phyloP scores from a whole-genome alignment of 2,113 vertebrate genomes.

The Chaetodon auriga region DNA sequence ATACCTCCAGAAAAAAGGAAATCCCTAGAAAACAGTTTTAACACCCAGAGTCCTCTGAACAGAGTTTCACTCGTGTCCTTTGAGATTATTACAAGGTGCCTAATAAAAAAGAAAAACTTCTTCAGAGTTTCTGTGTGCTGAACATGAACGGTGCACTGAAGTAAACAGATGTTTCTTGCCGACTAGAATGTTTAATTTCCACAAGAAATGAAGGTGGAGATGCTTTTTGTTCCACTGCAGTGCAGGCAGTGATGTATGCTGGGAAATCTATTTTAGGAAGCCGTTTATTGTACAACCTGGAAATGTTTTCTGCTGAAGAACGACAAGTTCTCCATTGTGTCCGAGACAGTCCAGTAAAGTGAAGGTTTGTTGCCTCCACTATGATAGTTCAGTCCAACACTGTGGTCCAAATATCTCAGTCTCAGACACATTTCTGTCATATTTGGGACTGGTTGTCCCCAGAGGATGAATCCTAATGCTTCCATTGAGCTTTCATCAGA shows the following conservation, averaged over 20 bases:
- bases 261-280: constrained; percentile 1
- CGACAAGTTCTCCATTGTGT: background rate
- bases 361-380: background rate
- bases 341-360: too few relatives aligned
- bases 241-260: background rate
- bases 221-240: background rate
- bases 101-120: background rate
- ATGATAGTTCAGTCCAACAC: background rate
- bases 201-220: background rate
- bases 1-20: constrained; percentile 1
- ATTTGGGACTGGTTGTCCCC: too few relatives aligned
- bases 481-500: background rate
- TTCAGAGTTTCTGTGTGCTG: background rate
- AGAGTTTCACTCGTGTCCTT: background rate
- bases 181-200: constrained; percentile 7
- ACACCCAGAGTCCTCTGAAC: background rate
- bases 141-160: background rate
- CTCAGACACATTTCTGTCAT: too few relatives aligned
- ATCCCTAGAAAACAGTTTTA: constrained; percentile 25
- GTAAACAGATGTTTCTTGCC: constrained; percentile 5
- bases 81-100: constrained; percentile 16
- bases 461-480: too few relatives aligned
- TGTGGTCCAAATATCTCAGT: too few relatives aligned
- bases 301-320: background rate
- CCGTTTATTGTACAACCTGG: background rate